A percentile compares a stretch with the other conserved stretches of the same genome.
phyloP scores from a whole-genome alignment of 2,888 invertebrate genomes.

The Alloscopus bannaensis region DNA sequence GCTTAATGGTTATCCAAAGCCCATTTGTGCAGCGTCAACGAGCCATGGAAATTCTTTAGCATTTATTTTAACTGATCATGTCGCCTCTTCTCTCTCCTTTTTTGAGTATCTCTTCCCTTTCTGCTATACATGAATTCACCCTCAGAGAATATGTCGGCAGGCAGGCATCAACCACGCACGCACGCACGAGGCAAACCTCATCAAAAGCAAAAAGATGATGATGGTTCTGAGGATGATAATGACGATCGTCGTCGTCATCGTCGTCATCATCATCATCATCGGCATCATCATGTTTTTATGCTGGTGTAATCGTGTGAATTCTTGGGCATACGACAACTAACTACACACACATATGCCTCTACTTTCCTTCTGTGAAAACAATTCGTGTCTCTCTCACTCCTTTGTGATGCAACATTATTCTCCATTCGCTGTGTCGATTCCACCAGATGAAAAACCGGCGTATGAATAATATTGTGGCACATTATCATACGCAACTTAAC shows the following conservation, averaged over 20 bases:
- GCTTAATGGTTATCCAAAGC: constrained; percentile 65
- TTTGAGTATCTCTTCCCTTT: constrained; percentile 15
- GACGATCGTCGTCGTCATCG: constrained; percentile 53
- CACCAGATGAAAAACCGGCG: not conserved
- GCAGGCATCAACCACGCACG: constrained; percentile 47
- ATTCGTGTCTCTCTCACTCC: not conserved
- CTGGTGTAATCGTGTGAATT: constrained; percentile 39
- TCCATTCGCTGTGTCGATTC: too few species aligned
- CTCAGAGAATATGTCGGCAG: constrained; percentile 56
- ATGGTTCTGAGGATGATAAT: constrained; percentile 49
- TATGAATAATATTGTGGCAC: constrained; percentile 17
- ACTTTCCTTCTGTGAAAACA: not conserved
- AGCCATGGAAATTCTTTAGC: constrained; percentile 64
- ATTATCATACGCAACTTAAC: constrained; percentile 51
- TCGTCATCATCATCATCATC: constrained; percentile 28
- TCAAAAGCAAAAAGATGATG: constrained; percentile 57
- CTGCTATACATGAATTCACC: constrained; percentile 43
- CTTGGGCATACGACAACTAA: constrained; percentile 13
- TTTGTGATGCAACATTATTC: not conserved
- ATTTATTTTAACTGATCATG: constrained; percentile 63
- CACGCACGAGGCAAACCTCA: constrained; percentile 55
- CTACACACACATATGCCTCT: not conserved
- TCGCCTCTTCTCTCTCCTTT: constrained; percentile 45
- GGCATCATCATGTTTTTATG: constrained; percentile 33
- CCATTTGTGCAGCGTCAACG: constrained; percentile 65